Conservation (phyloP, 1,140 invertebrate species). For the Bombus fervidus region DNA sequence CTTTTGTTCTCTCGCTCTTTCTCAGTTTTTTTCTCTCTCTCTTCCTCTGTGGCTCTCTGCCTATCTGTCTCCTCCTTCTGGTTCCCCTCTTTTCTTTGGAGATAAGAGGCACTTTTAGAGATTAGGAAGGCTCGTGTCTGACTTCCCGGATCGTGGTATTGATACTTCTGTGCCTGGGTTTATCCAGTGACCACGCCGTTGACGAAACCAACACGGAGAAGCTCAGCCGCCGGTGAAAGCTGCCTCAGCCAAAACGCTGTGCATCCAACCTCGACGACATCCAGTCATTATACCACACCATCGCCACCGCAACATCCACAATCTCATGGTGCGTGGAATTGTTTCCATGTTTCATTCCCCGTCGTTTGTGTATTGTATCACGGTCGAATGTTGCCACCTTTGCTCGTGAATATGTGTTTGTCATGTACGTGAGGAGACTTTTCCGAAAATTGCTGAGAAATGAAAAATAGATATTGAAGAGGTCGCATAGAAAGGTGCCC, state of each 20-base stretch:
- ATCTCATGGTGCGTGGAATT: constrained; percentile 73
- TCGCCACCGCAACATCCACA: constrained; percentile 80
- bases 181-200: constrained; percentile 77
- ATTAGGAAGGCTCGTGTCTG: constrained; percentile 15
- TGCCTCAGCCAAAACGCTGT: constrained; percentile 74
- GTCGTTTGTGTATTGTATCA: background rate
- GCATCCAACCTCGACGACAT: constrained; percentile 78
- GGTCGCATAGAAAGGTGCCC: too few relatives aligned
- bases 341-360: background rate
- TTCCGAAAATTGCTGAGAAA: background rate
- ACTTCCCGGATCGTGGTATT: constrained; percentile 29
- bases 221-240: constrained; percentile 78
- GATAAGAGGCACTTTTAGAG: constrained; percentile 42
- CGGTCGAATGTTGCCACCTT: background rate
- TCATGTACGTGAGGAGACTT: background rate
- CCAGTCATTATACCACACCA: constrained; percentile 81
- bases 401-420: background rate
- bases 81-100: background rate
- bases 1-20: background rate
- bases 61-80: background rate
- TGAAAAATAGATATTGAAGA: background rate
- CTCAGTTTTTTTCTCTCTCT: background rate
- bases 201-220: constrained; percentile 75
- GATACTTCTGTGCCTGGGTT: constrained; percentile 49
- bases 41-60: background rate